Percentiles rank a stretch among this genome's conserved stretches.
Evolutionary conservation across 2,797 vertebrate species (phyloP).

Genomic region (Aselliscus stoliczkanus): DNA sequence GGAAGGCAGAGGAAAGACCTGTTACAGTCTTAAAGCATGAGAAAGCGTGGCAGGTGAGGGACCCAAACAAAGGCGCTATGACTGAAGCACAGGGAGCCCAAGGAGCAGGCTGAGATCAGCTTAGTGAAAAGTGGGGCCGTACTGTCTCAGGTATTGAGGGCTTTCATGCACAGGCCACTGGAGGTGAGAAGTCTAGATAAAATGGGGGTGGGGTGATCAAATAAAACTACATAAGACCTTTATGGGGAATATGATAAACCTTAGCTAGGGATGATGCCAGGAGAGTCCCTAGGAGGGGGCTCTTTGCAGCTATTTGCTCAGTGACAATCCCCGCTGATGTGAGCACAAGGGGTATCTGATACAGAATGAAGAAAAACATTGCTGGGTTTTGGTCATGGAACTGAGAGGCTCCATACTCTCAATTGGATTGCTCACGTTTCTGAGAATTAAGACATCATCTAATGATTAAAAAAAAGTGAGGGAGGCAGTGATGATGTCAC

Average conservation of each 20-base stretch:
- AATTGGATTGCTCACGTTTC: background rate
- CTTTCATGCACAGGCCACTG: no score
- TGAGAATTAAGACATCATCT: background rate
- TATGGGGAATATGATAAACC: background rate
- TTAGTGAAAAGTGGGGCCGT: no score
- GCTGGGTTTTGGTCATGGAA: background rate
- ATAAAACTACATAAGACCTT: background rate
- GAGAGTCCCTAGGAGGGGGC: background rate
- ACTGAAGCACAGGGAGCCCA: no score
- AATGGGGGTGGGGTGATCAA: background rate
- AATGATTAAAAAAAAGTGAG: background rate
- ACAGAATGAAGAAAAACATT: background rate
- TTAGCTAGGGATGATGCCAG: background rate
- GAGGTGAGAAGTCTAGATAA: no score
- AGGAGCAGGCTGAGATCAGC: no score
- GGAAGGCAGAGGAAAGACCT: no score
- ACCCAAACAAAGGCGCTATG: no score
- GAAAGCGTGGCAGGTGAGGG: no score
- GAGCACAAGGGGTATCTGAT: background rate
- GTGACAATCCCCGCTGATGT: background rate
- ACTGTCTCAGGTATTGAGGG: no score
- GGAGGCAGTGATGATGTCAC: background rate
- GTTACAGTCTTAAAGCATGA: no score
- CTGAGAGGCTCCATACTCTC: background rate
- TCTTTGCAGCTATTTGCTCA: background rate